Conservation (phyloP, 2,113 vertebrate genomes). For the Himantopus leucocephalus region DNA sequence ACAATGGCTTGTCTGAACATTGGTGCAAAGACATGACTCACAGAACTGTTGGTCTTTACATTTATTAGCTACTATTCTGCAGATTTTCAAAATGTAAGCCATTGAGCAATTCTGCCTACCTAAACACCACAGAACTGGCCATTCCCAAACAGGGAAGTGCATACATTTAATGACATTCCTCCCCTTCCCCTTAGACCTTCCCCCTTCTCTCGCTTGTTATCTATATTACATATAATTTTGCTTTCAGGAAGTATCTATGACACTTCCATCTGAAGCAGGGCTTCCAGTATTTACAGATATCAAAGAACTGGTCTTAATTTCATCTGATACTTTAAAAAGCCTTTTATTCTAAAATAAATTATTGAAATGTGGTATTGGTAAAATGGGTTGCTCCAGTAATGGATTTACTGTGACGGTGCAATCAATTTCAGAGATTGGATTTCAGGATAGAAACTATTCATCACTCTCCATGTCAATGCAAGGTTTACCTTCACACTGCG, state of each 20-base stretch:
- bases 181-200: background rate
- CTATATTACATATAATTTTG: constrained; percentile 49
- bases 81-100: background rate
- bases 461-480: constrained; percentile 51
- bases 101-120: background rate
- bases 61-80: background rate
- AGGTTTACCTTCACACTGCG: constrained; percentile 45
- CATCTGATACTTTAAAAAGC: constrained; percentile 68
- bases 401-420: constrained; percentile 60
- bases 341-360: constrained; percentile 72
- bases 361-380: constrained; percentile 62
- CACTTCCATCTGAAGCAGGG: background rate
- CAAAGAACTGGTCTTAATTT: constrained; percentile 62
- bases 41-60: background rate
- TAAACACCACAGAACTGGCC: background rate
- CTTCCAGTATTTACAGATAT: constrained; percentile 69
- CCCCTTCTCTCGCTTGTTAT: background rate
- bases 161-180: background rate
- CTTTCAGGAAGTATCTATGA: constrained; percentile 60
- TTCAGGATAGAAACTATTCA: constrained; percentile 67
- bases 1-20: background rate
- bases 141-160: background rate
- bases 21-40: background rate
- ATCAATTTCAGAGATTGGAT: constrained; percentile 68
- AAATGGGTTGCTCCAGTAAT: constrained; percentile 58